Base-by-base conservation (phyloP, 2,797 vertebrate genomes). In the Poeciliopsis presidionis region DNA sequence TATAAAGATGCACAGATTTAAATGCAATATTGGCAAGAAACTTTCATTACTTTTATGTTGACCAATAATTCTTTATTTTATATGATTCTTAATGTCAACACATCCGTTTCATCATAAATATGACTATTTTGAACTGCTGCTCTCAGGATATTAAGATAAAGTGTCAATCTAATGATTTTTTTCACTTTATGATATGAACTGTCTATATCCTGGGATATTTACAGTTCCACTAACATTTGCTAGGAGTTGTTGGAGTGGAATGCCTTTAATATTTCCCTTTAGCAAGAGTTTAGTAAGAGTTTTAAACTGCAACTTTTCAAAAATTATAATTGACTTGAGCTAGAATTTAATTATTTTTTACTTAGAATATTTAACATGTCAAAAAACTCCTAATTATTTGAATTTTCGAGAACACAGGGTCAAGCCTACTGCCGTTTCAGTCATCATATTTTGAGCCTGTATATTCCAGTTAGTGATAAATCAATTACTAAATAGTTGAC, bases 51-150 rank as follows among this genome's bases (percentile, higher is more conserved):
- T 75, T 72, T 36, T 39, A 55, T 12, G 55, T 46, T 45, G 39
- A 41, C 49, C 43, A 30, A 72, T 45, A 45, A 41, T 41, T 70
- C 43, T 61, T 55, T 45, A 22, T 22, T 43, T 67, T 7, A 72
- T 76, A 33, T 14, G 25, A 69, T n/a, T 72, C 12, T 74, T 55
- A 70, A 57, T 22, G 36, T 57, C 57, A 20, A 2, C 25, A 36
- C 51, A 72, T 74, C 53, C 3, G 49, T 65, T 30, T 72, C 72
- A 9, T 16, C 53, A 76, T 55, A 30, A 78, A 76, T 46, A 18
- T 53, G 41, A 20, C 39, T 63, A 22, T 30, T n/a, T 8, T 2
- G 67, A 70, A 59, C 61, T 47, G 69, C 65, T 61, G 71, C n/a
- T 74, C 47, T 39, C 18, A 45, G 45, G 36, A 69, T 28, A 61